Evolutionary conservation across 2,888 invertebrate genomes (phyloP).

Genomic region (Galerucella pusilla): DNA sequence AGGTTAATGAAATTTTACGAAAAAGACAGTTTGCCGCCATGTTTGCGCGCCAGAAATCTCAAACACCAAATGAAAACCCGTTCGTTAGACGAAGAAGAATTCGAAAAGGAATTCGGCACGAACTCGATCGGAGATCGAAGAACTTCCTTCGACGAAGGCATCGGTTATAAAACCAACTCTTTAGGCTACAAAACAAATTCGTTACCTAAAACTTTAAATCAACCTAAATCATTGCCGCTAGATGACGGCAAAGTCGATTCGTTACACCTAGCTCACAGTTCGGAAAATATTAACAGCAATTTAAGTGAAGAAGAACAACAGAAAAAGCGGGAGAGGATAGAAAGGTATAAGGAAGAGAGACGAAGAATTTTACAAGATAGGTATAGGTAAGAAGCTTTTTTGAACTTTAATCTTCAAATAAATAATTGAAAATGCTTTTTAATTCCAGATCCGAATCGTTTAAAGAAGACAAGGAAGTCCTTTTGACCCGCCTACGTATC

Average conservation of each 20-base stretch:
- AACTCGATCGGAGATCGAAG: constrained; percentile 66
- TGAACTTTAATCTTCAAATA: neutral
- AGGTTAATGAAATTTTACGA: constrained; percentile 58
- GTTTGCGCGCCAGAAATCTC: constrained; percentile 71
- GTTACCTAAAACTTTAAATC: constrained; percentile 69
- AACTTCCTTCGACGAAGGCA: constrained; percentile 67
- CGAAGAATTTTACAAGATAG: constrained; percentile 86
- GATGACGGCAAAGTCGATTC: constrained; percentile 57
- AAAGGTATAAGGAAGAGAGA: constrained; percentile 92
- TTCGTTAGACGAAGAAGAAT: constrained; percentile 80
- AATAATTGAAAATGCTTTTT: constrained; percentile 14
- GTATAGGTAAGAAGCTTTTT: constrained; percentile 65
- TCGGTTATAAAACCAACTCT: constrained; percentile 34
- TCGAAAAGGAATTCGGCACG: constrained; percentile 74
- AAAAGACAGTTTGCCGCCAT: constrained; percentile 68
- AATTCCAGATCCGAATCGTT: constrained; percentile 78
- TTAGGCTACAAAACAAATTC: constrained; percentile 65
- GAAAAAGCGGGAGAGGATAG: constrained; percentile 83
- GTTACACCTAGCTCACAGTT: constrained; percentile 59
- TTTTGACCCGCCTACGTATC: constrained; percentile 66
- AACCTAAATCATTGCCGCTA: constrained; percentile 68
- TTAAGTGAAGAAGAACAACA: constrained; percentile 55
- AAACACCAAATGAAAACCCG: constrained; percentile 74
- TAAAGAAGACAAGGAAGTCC: constrained; percentile 70
- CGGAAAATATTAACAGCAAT: constrained; percentile 52